Conservation (phyloP, 2,797 vertebrate species). For the Vireo griseus region DNA sequence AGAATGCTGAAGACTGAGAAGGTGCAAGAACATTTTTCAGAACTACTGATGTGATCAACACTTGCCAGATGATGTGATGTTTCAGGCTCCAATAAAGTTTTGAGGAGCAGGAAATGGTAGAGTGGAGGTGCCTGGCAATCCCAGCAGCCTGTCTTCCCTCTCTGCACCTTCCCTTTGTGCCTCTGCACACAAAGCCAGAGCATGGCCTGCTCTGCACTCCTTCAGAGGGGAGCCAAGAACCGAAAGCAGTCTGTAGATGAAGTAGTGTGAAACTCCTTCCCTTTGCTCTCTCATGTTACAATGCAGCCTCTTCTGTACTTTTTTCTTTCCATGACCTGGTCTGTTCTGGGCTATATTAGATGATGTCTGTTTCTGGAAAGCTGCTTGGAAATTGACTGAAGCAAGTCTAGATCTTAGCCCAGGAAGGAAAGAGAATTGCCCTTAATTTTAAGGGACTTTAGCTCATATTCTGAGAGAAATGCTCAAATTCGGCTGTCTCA, state of each 20-base stretch:
- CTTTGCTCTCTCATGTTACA: not conserved
- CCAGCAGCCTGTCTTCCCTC: not conserved
- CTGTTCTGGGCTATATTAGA: not conserved
- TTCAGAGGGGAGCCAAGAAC: not conserved
- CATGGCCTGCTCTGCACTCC: accelerated
- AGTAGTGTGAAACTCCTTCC: not conserved
- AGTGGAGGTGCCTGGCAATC: accelerated
- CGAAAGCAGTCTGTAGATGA: not conserved
- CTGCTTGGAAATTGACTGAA: not conserved
- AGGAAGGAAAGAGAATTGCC: not conserved
- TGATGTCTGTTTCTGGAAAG: not conserved
- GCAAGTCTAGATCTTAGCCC: not conserved
- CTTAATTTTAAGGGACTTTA: not conserved
- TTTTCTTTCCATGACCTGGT: not conserved
- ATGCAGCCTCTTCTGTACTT: not conserved
- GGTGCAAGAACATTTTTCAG: slow-evolving; percentile 8
- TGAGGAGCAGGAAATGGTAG: not conserved
- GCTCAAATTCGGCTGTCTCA: not conserved
- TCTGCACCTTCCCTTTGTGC: not conserved
- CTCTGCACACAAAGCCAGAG: not conserved
- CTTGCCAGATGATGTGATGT: not conserved
- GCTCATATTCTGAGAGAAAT: not conserved
- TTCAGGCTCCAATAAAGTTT: not conserved
- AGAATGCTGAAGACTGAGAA: slow-evolving; percentile 23
- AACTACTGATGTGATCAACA: not conserved